A percentile compares a stretch with the other conserved stretches of the same genome.
phyloP scores from a whole-genome alignment of 37 sponge, comb jelly and placozoan genomes.

The Halichondria panicea region DNA sequence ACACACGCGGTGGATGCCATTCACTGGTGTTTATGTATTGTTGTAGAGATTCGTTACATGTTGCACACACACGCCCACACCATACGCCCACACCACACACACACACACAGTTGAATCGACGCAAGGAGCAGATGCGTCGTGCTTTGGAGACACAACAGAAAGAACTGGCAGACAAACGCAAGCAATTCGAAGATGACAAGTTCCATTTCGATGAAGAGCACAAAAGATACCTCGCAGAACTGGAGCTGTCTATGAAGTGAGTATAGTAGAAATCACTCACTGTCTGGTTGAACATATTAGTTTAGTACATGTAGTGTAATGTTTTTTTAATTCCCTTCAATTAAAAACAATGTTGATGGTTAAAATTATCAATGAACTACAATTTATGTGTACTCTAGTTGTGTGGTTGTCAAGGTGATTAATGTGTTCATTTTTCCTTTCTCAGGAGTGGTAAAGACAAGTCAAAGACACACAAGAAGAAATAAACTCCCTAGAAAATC shows the following conservation, averaged over 20 bases:
- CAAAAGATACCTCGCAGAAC: slow-evolving; percentile 73
- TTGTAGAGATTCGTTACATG: too few species aligned
- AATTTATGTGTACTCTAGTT: too few species aligned
- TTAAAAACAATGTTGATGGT: too few species aligned
- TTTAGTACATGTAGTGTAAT: too few species aligned
- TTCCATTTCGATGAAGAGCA: slow-evolving; percentile 84
- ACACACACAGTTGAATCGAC: slow-evolving; percentile 79
- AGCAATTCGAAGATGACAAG: slow-evolving; percentile 92
- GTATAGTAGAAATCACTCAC: not conserved
- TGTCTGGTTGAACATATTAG: too few species aligned
- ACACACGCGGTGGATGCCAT: too few species aligned
- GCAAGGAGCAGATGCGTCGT: slow-evolving; percentile 87
- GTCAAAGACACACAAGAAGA: slow-evolving; percentile 49
- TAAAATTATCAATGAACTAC: too few species aligned
- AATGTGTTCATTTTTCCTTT: not conserved
- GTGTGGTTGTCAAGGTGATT: not conserved
- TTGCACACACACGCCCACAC: too few species aligned
- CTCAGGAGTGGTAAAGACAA: not conserved
- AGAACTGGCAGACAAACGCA: slow-evolving; percentile 80
- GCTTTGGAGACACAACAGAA: slow-evolving; percentile 78
- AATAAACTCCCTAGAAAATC: not conserved
- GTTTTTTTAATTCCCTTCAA: too few species aligned
- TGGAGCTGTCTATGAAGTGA: slow-evolving; percentile 55
- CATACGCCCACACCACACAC: too few species aligned
- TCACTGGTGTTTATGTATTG: too few species aligned